Evolutionary conservation across 2,113 vertebrate species (phyloP), one percentile per base, ranked within the genome.

Genomic region (Lampris megalopsis): DNA sequence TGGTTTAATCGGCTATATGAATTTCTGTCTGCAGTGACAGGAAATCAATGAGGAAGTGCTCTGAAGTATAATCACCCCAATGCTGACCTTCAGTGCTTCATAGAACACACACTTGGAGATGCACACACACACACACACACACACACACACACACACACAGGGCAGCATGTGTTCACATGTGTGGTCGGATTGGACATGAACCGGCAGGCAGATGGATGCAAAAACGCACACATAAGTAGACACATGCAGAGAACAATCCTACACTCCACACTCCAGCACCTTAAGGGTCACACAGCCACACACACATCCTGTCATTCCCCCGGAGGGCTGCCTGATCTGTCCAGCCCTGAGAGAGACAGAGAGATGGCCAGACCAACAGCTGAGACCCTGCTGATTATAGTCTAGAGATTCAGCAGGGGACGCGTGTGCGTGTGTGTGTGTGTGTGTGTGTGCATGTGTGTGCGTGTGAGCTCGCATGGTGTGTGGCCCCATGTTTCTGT

Each of bases 41-140:
- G 57, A 91, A 93, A 91, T 93, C 92, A 82, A 89, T 93, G 75
- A 59, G 79, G 54, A 84, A 84, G 81, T 85, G 82, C 88, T 73
- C 83, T 78, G 62, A 84, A 81, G 73, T 50, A 75, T 84, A 86
- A 90, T 87, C 85, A 84, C 86, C 79, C 80, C 71, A 48, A 13
- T 1, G 1, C 67, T 84, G 88, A 93, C 92, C 91, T 93, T 90
- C 79, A 82, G 75, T 63, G 72, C 66, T 73, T 71, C 0, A 6
- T 48, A 64, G 49, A 70, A 57, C 38, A 50, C 82, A 68, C 63
- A 66, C 45, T 61, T 66, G 85, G 45, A 48, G 60, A 67, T 68
- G 61, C 72, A 80, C 63, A 68, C 59, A 68, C 56, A 71, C 59
- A 56, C 7, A 1, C 48, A 52, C 47, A 38, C 2, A 11, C 48